Base-by-base conservation (phyloP, 2,888 invertebrate species). In the Coelinius sp. region DNA sequence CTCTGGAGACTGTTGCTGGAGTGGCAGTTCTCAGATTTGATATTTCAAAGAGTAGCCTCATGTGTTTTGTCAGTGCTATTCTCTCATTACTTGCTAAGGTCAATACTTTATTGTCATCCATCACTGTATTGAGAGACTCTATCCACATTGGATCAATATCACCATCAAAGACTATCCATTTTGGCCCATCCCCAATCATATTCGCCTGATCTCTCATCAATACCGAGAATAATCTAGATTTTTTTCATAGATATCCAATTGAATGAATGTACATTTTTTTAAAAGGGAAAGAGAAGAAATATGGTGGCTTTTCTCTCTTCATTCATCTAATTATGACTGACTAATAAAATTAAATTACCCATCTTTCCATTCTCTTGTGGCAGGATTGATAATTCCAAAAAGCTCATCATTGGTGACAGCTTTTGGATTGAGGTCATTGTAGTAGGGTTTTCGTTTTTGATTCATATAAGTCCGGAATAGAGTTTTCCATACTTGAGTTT, bases 61-160 rank as follows among this genome's bases (percentile, higher is more conserved):
- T 97, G 27, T 92, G 90, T 77, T 94, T 93, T 0, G 95, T 97
- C 66, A 98, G 88, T 0, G 97, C 96, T 71, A 98, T 97, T 68
- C 98, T 91, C 88, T 98, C 98, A 83, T 98, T 97, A 87, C 97
- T 97, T 5, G 97, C 97, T 79, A 98, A 88, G 0, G 97, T 98
- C 76, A 98, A 86, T 4, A 93, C 94, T 90, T 98, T 98, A 87
- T 98, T 98, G 85, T 98, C 98, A 86, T 98, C 98, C 97, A 98
- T 98, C 17, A 98, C 93, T 2, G 97, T 98, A 85, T 98, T 98
- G 27, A 98, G 90, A 35, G 97, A 97, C 88, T 98, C 97, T 82
- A 98, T 98, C 98, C 97, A 98, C 97, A 97, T 97, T 0, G 97
- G 97, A 89, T 98, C 97, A 80, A 98, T 97, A 84, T 98, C 97